A percentile compares a stretch with the other conserved stretches of the same genome.
These are phyloP conservation scores for Hydrophis major DNA, from an alignment of 2,797 vertebrate species.

Conservation along the genomic window DNA sequence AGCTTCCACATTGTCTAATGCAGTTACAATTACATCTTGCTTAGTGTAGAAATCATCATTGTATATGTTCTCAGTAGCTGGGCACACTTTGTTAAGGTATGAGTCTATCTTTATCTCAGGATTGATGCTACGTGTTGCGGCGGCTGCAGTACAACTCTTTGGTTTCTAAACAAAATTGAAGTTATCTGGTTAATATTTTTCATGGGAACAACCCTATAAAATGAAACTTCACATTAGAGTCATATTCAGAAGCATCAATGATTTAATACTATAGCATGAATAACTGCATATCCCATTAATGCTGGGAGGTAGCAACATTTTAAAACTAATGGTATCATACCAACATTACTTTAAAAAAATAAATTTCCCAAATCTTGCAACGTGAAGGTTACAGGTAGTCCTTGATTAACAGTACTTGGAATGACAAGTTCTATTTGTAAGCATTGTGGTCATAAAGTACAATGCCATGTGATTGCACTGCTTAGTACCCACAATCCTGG, in stretches of 20 bases:
- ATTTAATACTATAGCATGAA: neutral
- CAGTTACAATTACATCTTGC: conserved; percentile 88
- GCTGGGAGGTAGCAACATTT: no score
- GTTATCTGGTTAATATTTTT: neutral
- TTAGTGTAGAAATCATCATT: conserved; percentile 86
- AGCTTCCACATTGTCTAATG: conserved; percentile 96
- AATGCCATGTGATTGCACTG: neutral
- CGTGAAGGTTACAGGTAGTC: neutral
- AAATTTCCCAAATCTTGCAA: neutral
- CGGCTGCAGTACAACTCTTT: conserved; percentile 93
- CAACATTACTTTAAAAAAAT: neutral
- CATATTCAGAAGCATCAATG: neutral
- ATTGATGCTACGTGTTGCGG: conserved; percentile 88
- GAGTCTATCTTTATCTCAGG: conserved; percentile 88
- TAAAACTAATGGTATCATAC: no score
- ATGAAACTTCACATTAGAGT: rapidly evolving
- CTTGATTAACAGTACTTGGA: neutral
- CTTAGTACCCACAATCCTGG: no score
- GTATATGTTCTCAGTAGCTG: conserved; percentile 89
- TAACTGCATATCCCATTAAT: neutral
- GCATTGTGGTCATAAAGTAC: neutral
- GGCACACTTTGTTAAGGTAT: conserved; percentile 92
- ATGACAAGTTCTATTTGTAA: neutral
- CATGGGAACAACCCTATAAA: conserved; percentile 5
- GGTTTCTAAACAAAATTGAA: conserved; percentile 79